phyloP scores from a whole-genome alignment of 2,888 invertebrate genomes.

The Orthosia gothica region DNA sequence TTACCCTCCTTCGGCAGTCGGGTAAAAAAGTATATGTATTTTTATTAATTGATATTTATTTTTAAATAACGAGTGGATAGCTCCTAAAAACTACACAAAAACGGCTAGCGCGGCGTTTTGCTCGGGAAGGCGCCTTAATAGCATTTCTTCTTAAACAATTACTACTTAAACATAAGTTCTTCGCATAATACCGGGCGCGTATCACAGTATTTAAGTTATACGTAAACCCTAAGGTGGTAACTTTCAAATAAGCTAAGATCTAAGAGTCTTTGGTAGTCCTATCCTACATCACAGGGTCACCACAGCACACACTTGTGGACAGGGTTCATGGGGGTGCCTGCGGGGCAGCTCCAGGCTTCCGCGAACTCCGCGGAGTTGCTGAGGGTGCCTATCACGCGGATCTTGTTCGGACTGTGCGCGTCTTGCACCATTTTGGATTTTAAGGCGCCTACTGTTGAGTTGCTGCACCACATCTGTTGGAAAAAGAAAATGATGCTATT shows the following conservation, averaged over 20 bases:
- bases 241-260: conserved; percentile 79
- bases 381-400: conserved; percentile 93
- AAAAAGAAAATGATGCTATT: not conserved
- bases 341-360: conserved; percentile 93
- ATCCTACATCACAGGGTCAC: conserved; percentile 85
- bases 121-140: too few relatives aligned
- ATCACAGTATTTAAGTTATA: conserved; percentile 64
- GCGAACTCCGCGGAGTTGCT: conserved; percentile 94
- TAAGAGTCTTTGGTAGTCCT: conserved; percentile 84
- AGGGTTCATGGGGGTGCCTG: conserved; percentile 93
- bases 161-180: conserved; percentile 44
- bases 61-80: too few relatives aligned
- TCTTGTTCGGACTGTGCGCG: conserved; percentile 94
- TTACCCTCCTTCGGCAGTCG: too few relatives aligned
- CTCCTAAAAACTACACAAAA: too few relatives aligned
- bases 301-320: conserved; percentile 93
- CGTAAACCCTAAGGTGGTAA: conserved; percentile 82
- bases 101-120: too few relatives aligned
- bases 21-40: too few relatives aligned
- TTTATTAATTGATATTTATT: too few relatives aligned
- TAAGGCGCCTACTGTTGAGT: conserved; percentile 94
- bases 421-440: conserved; percentile 93
- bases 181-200: conserved; percentile 55
- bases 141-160: conserved; percentile 19
- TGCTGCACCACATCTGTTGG: conserved; percentile 95